Conservation (phyloP, 2,113 vertebrate species). For the Neolamprologus modestus region DNA sequence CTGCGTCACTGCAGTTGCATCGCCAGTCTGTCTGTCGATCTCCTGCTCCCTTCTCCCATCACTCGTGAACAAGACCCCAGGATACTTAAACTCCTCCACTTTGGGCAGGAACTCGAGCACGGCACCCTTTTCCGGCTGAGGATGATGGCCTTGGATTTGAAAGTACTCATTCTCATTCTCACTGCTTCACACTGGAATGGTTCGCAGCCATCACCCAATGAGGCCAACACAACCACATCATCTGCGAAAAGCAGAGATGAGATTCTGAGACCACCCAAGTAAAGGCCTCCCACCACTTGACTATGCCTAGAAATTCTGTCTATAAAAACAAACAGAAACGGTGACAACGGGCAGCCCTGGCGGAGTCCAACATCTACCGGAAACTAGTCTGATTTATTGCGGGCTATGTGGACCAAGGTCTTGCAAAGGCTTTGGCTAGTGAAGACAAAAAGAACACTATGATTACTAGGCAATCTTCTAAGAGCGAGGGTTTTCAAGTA, state of each 20-base stretch:
- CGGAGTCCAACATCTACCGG: fast-evolving
- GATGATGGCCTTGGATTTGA: not conserved
- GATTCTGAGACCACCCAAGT: not conserved
- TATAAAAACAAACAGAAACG: not conserved
- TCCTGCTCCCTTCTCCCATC: not conserved
- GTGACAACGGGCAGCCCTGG: not conserved
- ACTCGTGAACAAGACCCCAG: not conserved
- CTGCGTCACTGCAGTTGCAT: not conserved
- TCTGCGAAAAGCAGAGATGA: not conserved
- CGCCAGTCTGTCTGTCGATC: not conserved
- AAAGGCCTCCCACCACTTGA: not conserved
- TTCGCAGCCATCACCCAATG: not conserved
- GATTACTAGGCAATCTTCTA: not conserved
- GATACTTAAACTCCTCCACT: not conserved
- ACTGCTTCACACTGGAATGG: not conserved
- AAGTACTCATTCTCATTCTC: not conserved
- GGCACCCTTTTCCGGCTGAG: not conserved
- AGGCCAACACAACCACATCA: not conserved
- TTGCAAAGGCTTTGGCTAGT: not conserved
- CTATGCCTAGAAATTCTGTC: not conserved
- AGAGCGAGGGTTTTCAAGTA: not conserved
- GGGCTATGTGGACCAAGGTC: not conserved
- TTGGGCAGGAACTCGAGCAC: not conserved
- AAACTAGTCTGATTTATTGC: not conserved
- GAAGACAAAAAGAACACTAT: not conserved